A percentile compares a stretch with the other conserved stretches of the same genome.
Evolutionary conservation across 2,888 invertebrate species (phyloP).

Genomic region (Eugnorisma glareosa): DNA sequence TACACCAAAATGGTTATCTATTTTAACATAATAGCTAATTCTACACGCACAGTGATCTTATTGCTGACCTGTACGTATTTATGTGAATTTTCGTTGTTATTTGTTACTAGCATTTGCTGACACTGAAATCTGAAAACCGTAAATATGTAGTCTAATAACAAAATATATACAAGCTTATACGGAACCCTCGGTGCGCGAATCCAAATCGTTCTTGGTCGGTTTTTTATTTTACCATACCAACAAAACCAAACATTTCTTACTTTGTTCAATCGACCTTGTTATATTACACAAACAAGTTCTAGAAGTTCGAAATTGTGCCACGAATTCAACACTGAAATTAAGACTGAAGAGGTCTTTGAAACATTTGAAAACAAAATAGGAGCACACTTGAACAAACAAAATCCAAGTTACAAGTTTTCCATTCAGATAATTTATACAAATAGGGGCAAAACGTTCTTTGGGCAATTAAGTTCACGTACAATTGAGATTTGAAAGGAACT

Average conservation of each 20-base stretch:
- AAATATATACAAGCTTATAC: no score
- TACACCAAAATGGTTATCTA: no score
- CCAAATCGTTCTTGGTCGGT: no score
- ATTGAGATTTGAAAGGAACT: slow-evolving; percentile 27
- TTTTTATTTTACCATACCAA: not conserved
- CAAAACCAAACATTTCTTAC: not conserved
- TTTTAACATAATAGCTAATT: no score
- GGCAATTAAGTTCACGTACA: slow-evolving; percentile 33
- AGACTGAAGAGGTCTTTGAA: not conserved
- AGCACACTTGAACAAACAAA: slow-evolving; percentile 27
- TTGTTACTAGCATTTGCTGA: no score
- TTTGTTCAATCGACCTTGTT: not conserved
- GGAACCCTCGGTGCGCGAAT: no score
- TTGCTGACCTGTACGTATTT: no score
- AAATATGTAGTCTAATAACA: no score
- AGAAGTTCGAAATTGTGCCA: not conserved
- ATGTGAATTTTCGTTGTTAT: no score
- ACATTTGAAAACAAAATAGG: slow-evolving; percentile 4
- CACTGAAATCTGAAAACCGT: no score
- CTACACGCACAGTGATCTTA: no score
- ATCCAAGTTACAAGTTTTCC: slow-evolving; percentile 19
- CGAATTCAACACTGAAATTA: not conserved
- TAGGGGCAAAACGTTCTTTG: slow-evolving; percentile 27
- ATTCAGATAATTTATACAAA: slow-evolving; percentile 37
- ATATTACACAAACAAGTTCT: not conserved